Evolutionary conservation across 2,113 vertebrate species (phyloP).

Genomic region (Pandion haliaetus): DNA sequence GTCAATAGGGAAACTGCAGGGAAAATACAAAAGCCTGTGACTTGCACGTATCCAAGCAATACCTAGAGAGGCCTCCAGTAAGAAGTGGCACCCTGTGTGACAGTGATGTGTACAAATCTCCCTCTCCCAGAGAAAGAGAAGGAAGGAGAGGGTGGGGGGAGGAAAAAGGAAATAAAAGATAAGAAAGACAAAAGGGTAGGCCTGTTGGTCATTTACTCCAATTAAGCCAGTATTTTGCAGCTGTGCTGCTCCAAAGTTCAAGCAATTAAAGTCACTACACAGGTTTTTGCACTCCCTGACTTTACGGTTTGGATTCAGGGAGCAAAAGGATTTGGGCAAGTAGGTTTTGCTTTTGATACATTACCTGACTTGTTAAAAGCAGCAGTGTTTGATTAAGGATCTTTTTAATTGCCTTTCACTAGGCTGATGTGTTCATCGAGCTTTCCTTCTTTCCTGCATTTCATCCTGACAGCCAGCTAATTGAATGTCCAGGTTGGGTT

Average conservation of each 20-base stretch:
- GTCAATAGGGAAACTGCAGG: neutral
- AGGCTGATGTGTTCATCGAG: neutral
- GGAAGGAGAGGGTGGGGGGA: neutral
- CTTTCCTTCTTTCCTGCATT: neutral
- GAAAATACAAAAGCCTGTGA: neutral
- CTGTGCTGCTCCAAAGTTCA: neutral
- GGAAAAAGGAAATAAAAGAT: neutral
- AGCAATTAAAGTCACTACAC: neutral
- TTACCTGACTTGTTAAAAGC: neutral
- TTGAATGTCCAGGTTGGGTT: neutral
- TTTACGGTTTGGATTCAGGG: neutral
- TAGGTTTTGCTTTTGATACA: neutral
- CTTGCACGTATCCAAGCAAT: neutral
- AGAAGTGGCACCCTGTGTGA: neutral
- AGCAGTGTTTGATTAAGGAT: constrained; percentile 1
- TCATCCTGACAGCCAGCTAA: neutral
- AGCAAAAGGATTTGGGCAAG: neutral
- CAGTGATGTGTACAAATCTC: neutral
- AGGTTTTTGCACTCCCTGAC: neutral
- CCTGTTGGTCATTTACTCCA: neutral
- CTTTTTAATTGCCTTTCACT: constrained; percentile 27
- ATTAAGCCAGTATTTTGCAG: constrained; percentile 1
- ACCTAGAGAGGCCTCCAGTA: neutral
- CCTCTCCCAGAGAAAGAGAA: neutral
- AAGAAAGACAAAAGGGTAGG: neutral